phyloP scores from a whole-genome alignment of 2,797 vertebrate genomes.

The Gephyroberyx darwinii region DNA sequence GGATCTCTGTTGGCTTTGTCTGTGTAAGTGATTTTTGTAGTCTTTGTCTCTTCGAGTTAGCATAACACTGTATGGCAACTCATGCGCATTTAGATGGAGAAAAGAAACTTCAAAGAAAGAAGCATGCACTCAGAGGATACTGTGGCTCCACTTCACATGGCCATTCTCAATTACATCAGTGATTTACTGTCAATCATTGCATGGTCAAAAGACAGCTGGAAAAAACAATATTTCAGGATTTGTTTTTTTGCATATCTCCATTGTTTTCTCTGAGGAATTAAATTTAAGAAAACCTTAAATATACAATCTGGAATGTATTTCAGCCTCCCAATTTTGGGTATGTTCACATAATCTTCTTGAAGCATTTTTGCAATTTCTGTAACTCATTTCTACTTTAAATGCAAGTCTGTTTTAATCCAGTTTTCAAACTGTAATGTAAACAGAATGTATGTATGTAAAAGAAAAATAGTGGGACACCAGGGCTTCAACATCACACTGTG shows the following conservation, averaged over 20 bases:
- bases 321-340: neutral
- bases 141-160: too few species aligned
- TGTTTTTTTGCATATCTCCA: neutral
- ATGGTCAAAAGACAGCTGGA: neutral
- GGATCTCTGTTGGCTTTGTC: slow-evolving; percentile 18
- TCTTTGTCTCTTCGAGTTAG: slow-evolving; percentile 41
- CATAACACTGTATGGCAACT: neutral
- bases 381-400: too few species aligned
- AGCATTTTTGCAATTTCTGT: too few species aligned
- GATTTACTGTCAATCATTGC: neutral
- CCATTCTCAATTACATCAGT: neutral
- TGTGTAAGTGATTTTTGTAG: slow-evolving; percentile 38
- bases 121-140: neutral
- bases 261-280: slow-evolving; percentile 4
- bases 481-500: too few species aligned
- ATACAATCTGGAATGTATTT: neutral
- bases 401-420: too few species aligned
- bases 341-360: neutral
- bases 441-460: too few species aligned
- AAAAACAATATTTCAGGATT: neutral
- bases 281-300: neutral
- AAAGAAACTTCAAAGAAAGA: neutral
- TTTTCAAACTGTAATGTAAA: too few species aligned
- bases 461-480: too few species aligned
- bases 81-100: neutral